phyloP scores from a whole-genome alignment of 2,888 invertebrate genomes.

The Dynastes grantii region DNA sequence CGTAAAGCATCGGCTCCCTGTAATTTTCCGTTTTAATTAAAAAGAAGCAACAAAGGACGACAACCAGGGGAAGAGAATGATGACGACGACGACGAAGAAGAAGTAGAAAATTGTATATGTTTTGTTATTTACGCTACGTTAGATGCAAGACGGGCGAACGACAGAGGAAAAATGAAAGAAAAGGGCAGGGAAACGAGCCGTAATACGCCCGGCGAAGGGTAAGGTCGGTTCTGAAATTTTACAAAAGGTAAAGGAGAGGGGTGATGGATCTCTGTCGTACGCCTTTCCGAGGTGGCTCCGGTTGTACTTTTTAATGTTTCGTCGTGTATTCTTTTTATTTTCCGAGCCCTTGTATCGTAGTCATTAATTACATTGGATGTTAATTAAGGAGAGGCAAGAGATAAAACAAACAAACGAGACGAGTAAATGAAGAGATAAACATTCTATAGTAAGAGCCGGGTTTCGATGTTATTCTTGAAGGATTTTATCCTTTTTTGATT shows the following conservation, averaged over 20 bases:
- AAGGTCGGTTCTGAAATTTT: neutral
- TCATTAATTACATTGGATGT: slow-evolving; percentile 15
- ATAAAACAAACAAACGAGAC: neutral
- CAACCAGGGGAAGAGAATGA: neutral
- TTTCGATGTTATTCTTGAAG: neutral
- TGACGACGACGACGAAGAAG: too few relatives aligned
- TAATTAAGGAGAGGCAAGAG: neutral
- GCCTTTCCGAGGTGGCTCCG: too few relatives aligned
- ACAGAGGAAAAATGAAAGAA: neutral
- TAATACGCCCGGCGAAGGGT: neutral
- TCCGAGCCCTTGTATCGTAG: neutral
- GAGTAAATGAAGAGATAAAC: neutral
- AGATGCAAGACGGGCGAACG: neutral
- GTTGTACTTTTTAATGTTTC: slow-evolving; percentile 4
- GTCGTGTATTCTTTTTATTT: neutral
- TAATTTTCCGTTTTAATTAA: slow-evolving; percentile 29
- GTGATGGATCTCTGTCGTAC: neutral
- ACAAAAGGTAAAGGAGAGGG: neutral
- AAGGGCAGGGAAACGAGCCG: slow-evolving; percentile 4
- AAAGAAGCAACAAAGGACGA: slow-evolving; percentile 3
- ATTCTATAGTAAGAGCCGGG: neutral
- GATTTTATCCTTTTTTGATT: neutral
- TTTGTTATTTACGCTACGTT: slow-evolving; percentile 15
- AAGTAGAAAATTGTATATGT: slow-evolving; percentile 1
- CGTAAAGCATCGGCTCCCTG: slow-evolving; percentile 1